These are phyloP conservation scores for Hydrophis major DNA, from an alignment of 2,797 vertebrate species.

Conservation along the genomic window DNA sequence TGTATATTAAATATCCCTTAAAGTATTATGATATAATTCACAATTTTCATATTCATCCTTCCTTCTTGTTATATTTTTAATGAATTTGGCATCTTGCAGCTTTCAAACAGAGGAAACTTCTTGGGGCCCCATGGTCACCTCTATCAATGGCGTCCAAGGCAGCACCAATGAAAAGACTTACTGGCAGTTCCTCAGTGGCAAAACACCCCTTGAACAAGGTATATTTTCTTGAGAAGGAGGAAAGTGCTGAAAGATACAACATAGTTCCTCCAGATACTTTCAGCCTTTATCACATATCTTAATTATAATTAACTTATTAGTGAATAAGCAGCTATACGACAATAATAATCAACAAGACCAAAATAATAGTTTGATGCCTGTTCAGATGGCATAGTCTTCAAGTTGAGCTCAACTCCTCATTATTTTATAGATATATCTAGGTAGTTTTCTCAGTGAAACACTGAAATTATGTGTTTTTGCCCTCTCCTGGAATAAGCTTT, in stretches of 20 bases:
- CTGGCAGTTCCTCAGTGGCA: conserved; percentile 65
- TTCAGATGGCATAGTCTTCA: background rate
- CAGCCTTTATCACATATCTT: background rate
- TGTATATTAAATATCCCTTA: background rate
- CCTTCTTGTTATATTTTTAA: background rate
- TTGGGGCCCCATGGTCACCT: conserved; percentile 61
- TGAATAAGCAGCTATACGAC: background rate
- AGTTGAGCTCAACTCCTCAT: background rate
- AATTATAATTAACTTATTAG: background rate
- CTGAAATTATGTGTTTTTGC: background rate
- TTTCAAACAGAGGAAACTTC: conserved; percentile 56
- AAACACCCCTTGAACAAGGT: conserved; percentile 57
- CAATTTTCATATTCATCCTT: background rate
- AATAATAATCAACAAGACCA: background rate
- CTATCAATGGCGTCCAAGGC: conserved; percentile 60
- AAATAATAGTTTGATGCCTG: background rate
- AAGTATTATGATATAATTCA: background rate
- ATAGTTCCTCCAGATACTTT: background rate
- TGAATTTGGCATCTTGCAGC: conserved; percentile 45
- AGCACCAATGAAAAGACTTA: conserved; percentile 57
- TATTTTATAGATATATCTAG: background rate
- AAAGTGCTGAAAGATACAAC: accelerated
- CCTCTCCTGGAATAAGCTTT: background rate
- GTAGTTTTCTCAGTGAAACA: background rate
- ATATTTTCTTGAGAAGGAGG: background rate